Evolutionary conservation across 2,113 vertebrate species (phyloP).

Genomic region (Mormoops blainvillei): DNA sequence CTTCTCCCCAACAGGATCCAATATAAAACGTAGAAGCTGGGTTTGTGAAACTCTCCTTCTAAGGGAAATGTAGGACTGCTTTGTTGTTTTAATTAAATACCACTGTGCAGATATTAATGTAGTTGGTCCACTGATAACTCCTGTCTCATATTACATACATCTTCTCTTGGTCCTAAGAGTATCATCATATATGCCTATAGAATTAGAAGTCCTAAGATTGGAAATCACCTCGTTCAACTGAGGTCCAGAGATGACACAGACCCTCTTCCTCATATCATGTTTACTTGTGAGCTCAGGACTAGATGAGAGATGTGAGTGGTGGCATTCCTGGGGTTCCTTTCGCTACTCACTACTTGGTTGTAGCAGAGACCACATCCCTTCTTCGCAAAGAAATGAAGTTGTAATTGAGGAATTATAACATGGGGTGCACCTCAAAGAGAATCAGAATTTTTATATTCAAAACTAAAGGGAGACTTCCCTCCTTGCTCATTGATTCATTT

Average conservation of each 20-base stretch:
- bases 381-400: not conserved
- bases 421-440: not conserved
- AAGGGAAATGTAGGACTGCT: not conserved
- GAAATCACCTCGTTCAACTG: not conserved
- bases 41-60: not conserved
- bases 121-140: not conserved
- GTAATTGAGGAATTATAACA: not conserved
- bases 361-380: not conserved
- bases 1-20: not conserved
- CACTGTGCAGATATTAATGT: not conserved
- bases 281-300: not conserved
- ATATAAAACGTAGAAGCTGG: not conserved
- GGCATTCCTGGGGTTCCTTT: not conserved
- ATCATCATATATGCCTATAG: not conserved
- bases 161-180: not conserved
- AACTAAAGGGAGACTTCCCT: not conserved
- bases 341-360: not conserved
- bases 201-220: not conserved
- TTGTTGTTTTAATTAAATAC: not conserved
- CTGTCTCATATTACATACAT: not conserved
- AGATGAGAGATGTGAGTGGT: not conserved
- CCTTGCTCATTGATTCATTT: not conserved
- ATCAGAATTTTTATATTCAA: not conserved
- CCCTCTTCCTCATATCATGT: fast-evolving
- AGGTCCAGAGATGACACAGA: not conserved